Evolutionary conservation across 2,797 vertebrate species (phyloP).

Genomic region (Onychomys torridus): DNA sequence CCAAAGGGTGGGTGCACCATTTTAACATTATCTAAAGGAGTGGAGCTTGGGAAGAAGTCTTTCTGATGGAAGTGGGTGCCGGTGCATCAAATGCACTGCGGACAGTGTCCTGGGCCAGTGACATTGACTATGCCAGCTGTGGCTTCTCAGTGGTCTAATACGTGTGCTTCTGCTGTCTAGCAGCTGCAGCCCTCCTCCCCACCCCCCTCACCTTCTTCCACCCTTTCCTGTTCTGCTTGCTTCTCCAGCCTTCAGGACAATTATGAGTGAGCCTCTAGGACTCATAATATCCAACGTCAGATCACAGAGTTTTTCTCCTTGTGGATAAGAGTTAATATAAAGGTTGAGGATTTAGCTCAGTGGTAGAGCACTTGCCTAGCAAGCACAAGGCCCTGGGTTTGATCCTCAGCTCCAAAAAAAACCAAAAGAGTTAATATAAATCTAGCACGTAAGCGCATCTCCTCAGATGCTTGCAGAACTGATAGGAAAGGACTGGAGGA

Average conservation of each 20-base stretch:
- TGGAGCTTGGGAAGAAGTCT: background rate
- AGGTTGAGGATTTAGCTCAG: too few species aligned
- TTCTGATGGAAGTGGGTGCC: background rate
- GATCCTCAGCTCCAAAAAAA: too few species aligned
- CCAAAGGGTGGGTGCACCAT: too few species aligned
- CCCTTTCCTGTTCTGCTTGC: background rate
- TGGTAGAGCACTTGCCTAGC: too few species aligned
- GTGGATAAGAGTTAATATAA: constrained; percentile 11
- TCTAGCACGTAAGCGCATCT: background rate
- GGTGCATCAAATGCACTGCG: accelerated
- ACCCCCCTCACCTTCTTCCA: background rate
- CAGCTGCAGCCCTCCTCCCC: background rate
- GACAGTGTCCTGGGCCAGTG: too few species aligned
- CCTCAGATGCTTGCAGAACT: background rate
- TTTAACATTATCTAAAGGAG: background rate
- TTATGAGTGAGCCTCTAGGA: background rate
- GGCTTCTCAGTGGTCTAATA: background rate
- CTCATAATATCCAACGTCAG: background rate
- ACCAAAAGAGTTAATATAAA: too few species aligned
- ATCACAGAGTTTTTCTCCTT: background rate
- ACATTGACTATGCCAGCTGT: accelerated
- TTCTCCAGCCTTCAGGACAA: background rate
- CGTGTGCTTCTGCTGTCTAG: background rate
- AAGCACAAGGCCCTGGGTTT: too few species aligned
- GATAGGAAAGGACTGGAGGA: background rate